phyloP scores from a whole-genome alignment of 2,113 vertebrate genomes.

The Phyllostomus discolor region DNA sequence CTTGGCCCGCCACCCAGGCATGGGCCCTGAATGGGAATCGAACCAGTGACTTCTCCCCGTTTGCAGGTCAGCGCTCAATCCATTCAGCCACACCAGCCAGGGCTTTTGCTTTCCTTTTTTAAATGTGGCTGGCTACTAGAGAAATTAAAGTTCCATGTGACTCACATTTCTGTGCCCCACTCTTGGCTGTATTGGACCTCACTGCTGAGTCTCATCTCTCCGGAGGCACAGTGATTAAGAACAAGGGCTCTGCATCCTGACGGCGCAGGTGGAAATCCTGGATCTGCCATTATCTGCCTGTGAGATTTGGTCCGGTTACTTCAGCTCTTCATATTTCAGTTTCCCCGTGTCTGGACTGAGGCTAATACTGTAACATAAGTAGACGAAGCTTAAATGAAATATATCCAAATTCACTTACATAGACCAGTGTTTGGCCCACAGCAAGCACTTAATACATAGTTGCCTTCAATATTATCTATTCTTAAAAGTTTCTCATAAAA shows the following conservation, averaged over 20 bases:
- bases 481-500: neutral
- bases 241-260: too few relatives aligned
- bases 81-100: too few relatives aligned
- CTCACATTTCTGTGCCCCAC: neutral
- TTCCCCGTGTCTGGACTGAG: neutral
- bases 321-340: neutral
- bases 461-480: neutral
- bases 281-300: neutral
- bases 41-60: too few relatives aligned
- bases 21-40: too few relatives aligned
- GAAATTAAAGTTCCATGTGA: neutral
- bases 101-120: neutral
- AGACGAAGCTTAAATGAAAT: neutral
- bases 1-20: too few relatives aligned
- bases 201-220: neutral
- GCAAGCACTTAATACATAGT: neutral
- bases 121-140: neutral
- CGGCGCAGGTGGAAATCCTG: neutral
- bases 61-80: too few relatives aligned
- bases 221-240: neutral
- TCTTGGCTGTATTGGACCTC: neutral
- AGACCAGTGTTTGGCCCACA: neutral
- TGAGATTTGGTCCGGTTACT: neutral
- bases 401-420: rapidly evolving
- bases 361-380: too few relatives aligned